Base-by-base conservation (phyloP, 1,140 invertebrate genomes). In the Caenorhabditis remanei region DNA sequence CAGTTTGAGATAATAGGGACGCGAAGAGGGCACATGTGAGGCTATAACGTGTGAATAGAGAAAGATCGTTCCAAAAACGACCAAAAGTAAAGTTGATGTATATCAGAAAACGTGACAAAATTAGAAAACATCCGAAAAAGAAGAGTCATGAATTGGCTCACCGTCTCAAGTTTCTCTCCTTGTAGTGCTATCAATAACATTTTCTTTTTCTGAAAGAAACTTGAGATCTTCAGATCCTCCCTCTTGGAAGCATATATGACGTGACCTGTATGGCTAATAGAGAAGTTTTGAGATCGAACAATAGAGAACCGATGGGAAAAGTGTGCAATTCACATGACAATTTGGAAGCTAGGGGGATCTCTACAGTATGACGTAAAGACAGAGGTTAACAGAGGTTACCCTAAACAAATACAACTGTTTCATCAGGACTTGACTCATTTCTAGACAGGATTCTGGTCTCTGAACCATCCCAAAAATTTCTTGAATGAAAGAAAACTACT, bases 81-180 rank as follows among this genome's bases (percentile, higher is more conserved):
- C 32, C 61, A 13, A 6, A 32, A 32, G 32, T 63, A n/a, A 58
- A n/a, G 32, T 63, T 32, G n/a, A 40, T 8, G 7, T 9, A 71
- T 46, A 32, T 41, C 11, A 65, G 1, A 41, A 50, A 79, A 79
- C 71, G 71, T 79, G 71, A 48, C 71, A 79, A 79, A 79, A 71
- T 71, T 71, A 71, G 41, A 71, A 46, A 71, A 71, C 9, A 46
- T 46, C 32, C 32, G 32, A 32, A 32, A 32, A 41, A 19, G n/a
- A 16, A 19, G 41, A 46, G 46, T 14, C 50, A 43, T 71, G 40
- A 19, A 71, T 9, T n/a, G 41, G 13, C 13, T 14, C 13, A 7
- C 14, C 40, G 13, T 79, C 19, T 79, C 71, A 79, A 50, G 21
- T 79, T 79, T 50, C 71, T 21, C n/a, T 71, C 16, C 16, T 43